Conservation (phyloP, 2,888 invertebrate species). For the Epinotia bilunana region DNA sequence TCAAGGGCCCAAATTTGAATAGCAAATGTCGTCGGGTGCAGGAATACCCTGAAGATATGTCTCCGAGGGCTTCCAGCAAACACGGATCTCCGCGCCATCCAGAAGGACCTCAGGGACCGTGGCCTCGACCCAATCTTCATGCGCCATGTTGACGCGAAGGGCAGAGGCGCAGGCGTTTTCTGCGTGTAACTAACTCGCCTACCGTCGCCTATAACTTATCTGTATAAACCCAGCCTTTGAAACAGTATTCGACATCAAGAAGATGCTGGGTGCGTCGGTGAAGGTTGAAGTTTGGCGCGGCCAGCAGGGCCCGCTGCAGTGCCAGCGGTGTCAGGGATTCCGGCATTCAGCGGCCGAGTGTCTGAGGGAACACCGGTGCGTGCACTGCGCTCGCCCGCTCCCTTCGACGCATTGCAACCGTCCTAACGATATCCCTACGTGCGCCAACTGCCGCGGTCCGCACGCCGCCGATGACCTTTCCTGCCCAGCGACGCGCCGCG, state of each 20-base stretch:
- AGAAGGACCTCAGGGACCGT: slow-evolving; percentile 13
- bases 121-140: slow-evolving; percentile 15
- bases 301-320: slow-evolving; percentile 20
- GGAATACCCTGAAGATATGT: slow-evolving; percentile 25
- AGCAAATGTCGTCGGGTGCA: slow-evolving; percentile 8
- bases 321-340: slow-evolving; percentile 20
- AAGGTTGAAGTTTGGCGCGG: slow-evolving; percentile 14
- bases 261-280: slow-evolving; percentile 10
- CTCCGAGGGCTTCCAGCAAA: slow-evolving; percentile 22
- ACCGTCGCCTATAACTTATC: no score
- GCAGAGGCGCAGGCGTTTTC: slow-evolving; percentile 6
- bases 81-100: slow-evolving; percentile 10
- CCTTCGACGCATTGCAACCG: slow-evolving; percentile 19
- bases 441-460: slow-evolving; percentile 19
- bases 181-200: slow-evolving; percentile 13
- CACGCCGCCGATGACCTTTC: slow-evolving; percentile 14
- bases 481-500: slow-evolving; percentile 18
- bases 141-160: not conserved
- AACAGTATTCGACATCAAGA: slow-evolving; percentile 14
- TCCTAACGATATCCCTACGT: slow-evolving; percentile 14
- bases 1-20: not conserved
- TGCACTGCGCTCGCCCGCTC: slow-evolving; percentile 22
- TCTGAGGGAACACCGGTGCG: slow-evolving; percentile 9
- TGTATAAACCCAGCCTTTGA: not conserved
- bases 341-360: slow-evolving; percentile 14